Evolutionary conservation across 2,113 vertebrate genomes (phyloP).

Genomic region (Mastomys natalensis): DNA sequence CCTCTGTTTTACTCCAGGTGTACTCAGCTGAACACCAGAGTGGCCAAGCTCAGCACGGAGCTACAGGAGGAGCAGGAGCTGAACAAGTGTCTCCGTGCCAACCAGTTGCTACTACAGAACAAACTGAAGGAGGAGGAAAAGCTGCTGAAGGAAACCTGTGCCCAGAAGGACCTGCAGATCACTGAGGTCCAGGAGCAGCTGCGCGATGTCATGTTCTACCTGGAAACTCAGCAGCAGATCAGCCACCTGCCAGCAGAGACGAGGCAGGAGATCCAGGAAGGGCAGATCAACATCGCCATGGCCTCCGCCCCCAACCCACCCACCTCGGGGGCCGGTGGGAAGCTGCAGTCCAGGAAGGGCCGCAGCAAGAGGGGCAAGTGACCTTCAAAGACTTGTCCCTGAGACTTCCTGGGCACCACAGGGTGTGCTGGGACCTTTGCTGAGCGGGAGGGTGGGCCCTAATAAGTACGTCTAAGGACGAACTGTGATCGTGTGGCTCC

Average conservation of each 20-base stretch:
- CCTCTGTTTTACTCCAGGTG: slow-evolving; percentile 87
- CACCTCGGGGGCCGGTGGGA: slow-evolving; percentile 81
- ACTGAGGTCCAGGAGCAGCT: slow-evolving; percentile 96
- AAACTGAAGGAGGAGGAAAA: slow-evolving; percentile 94
- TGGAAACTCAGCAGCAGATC: slow-evolving; percentile 97
- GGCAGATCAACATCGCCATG: slow-evolving; percentile 95
- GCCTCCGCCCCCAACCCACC: slow-evolving; percentile 87
- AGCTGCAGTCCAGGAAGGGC: slow-evolving; percentile 91
- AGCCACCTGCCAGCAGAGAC: slow-evolving; percentile 93
- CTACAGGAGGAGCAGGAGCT: slow-evolving; percentile 98
- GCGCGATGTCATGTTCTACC: slow-evolving; percentile 97
- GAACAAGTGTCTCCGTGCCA: slow-evolving; percentile 96
- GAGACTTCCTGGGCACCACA: slow-evolving; percentile 52
- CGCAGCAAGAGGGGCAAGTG: slow-evolving; percentile 96
- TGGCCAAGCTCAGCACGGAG: slow-evolving; percentile 92
- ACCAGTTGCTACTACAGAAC: slow-evolving; percentile 94
- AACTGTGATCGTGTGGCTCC: slow-evolving; percentile 78
- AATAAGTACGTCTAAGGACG: slow-evolving; percentile 71
- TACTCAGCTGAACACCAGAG: slow-evolving; percentile 91
- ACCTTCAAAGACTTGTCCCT: background rate
- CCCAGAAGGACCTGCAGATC: slow-evolving; percentile 93
- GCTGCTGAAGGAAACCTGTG: slow-evolving; percentile 88
- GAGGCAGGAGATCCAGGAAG: slow-evolving; percentile 96
- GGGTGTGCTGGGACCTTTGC: slow-evolving; percentile 54
- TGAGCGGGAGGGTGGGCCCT: slow-evolving; percentile 59